Evolutionary conservation across 2,113 vertebrate genomes (phyloP), one percentile per base, ranked within the genome.

Genomic region (Sinosuthora webbiana): DNA sequence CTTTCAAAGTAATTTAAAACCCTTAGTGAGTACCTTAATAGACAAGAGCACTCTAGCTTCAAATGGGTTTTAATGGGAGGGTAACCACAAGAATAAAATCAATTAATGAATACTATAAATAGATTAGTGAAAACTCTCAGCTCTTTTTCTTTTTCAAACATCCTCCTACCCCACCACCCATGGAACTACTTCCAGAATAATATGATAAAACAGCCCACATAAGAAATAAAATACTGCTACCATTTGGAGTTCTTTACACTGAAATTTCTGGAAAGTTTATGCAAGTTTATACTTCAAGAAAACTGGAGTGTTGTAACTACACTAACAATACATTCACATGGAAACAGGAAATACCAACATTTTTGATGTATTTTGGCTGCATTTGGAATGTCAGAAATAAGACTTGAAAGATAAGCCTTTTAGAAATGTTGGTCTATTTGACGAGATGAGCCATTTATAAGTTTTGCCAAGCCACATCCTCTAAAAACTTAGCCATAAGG

Each of bases 41-140:
- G 88, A 94, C 93, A 96, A 94, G 90, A 95, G 81, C 74, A 95
- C 91, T 96, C 90, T 86, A 86, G 84, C 88, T 97, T 96, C 93
- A 96, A 96, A 97, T 96, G 87, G 60, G 90, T 97, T 97, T 96
- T 94, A 96, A 96, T 93, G 89, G 94, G 85, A 96, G 62, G 90
- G 89, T 86, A 96, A 95, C 91, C 91, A 89, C 86, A 92, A 97
- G 93, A 90, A 95, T 91, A 95, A 95, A 97, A 96, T 97, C 95
- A 97, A 96, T 97, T 94, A 96, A 97, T 96, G 94, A 96, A 83
- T 82, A 93, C 85, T 96, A 95, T 92, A 95, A 95, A 86, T 97
- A 95, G 84, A 68, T 85, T 53, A 70, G 82, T 65, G 83, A 96
- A 96, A 96, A 95, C 67, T 89, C 70, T 82, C 65, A 64, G 68